Conservation (phyloP, 2,113 vertebrate genomes). For the Psittacula cyanocephala region DNA sequence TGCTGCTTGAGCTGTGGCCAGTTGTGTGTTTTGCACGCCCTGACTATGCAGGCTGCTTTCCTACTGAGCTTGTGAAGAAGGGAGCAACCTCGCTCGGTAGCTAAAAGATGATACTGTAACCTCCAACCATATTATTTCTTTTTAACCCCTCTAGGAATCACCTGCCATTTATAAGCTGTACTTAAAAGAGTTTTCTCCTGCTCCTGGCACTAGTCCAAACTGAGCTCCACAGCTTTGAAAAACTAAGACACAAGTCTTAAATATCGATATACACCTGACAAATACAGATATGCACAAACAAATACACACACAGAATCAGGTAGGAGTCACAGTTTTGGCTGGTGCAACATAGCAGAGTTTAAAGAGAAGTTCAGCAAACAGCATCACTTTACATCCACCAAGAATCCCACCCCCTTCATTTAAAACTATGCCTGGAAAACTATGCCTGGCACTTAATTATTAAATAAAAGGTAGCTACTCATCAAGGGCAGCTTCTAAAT, state of each 20-base stretch:
- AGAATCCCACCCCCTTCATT: not conserved
- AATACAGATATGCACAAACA: not conserved
- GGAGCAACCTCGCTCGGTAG: not conserved
- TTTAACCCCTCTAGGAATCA: constrained; percentile 55
- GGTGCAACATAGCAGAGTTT: not conserved
- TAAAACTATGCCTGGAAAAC: not conserved
- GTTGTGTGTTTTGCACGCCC: constrained; percentile 32
- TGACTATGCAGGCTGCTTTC: not conserved
- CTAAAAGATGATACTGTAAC: constrained; percentile 27
- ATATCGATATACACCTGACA: not conserved
- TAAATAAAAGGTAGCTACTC: constrained; percentile 40
- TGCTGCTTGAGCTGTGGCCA: constrained; percentile 43
- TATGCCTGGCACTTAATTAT: constrained; percentile 3
- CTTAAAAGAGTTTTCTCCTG: constrained; percentile 35
- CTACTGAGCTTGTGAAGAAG: not conserved
- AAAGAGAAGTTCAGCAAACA: not conserved
- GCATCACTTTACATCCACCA: not conserved
- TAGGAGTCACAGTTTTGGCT: not conserved
- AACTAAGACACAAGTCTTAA: constrained; percentile 31
- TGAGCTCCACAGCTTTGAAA: not conserved
- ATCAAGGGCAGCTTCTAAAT: constrained; percentile 41
- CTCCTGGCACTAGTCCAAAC: constrained; percentile 36
- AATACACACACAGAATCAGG: not conserved
- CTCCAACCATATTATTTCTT: constrained; percentile 20
- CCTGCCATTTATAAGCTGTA: constrained; percentile 42